phyloP scores from a whole-genome alignment of 2,888 invertebrate genomes.

The Odontocerum albicorne region DNA sequence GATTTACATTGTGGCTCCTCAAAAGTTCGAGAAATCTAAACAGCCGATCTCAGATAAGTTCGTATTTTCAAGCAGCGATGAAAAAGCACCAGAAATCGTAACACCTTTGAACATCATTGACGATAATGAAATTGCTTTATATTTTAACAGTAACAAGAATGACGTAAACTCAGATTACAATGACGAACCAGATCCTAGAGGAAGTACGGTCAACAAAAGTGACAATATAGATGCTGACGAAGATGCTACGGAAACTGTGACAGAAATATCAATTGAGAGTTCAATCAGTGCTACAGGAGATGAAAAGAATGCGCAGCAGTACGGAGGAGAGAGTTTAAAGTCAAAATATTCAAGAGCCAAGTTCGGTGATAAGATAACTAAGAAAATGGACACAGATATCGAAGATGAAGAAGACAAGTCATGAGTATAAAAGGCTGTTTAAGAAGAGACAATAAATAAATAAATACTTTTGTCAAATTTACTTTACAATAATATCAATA shows the following conservation, averaged over 20 bases:
- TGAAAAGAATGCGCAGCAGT: conserved; percentile 33
- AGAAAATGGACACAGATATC: no score
- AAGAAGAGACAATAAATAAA: no score
- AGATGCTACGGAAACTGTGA: conserved; percentile 42
- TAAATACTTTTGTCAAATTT: no score
- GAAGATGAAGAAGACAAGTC: no score
- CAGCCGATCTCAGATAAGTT: conserved; percentile 25
- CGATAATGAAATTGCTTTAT: conserved; percentile 62
- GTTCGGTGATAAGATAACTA: conserved; percentile 44
- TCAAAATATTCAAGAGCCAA: conserved; percentile 40
- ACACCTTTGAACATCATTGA: conserved; percentile 50
- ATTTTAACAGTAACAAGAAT: conserved; percentile 56
- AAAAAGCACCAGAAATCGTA: conserved; percentile 37
- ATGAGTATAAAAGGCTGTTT: no score
- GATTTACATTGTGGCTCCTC: conserved; percentile 48
- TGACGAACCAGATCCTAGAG: conserved; percentile 36
- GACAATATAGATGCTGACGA: conserved; percentile 39
- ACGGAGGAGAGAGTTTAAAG: conserved; percentile 40
- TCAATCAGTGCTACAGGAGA: conserved; percentile 45
- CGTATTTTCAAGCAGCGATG: conserved; percentile 19
- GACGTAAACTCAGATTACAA: conserved; percentile 57
- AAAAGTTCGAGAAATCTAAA: conserved; percentile 41
- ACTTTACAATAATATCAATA: no score
- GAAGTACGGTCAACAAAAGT: conserved; percentile 35
- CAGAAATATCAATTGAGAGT: conserved; percentile 54